phyloP scores from a whole-genome alignment of 2,113 vertebrate species.

The Ptychochromis oligacanthus region DNA sequence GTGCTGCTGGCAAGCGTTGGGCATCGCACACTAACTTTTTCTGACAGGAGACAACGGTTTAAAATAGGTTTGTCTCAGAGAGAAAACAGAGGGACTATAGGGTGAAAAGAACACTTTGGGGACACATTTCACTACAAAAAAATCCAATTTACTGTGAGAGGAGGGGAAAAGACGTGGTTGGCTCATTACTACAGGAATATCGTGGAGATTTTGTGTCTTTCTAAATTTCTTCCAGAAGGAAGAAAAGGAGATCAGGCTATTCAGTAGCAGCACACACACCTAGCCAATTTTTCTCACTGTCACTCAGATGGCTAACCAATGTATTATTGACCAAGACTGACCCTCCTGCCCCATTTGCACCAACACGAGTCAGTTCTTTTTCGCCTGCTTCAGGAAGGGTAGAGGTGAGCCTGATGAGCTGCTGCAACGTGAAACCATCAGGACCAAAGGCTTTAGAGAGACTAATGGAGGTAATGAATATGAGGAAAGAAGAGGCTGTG shows the following conservation, averaged over 20 bases:
- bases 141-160: not conserved
- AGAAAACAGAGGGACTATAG: not conserved
- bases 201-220: not conserved
- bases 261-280: not conserved
- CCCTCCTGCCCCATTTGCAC: not conserved
- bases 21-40: conserved; percentile 35
- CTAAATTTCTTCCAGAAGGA: not conserved
- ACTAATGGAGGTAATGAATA: not conserved
- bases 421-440: not conserved
- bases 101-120: not conserved
- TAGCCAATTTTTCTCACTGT: not conserved
- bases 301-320: not conserved
- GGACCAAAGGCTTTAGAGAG: too few relatives aligned
- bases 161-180: not conserved
- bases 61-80: conserved; percentile 43
- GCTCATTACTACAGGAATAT: not conserved
- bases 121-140: conserved; percentile 3
- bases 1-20: not conserved
- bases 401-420: not conserved
- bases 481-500: not conserved
- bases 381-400: not conserved
- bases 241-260: not conserved
- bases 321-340: not conserved
- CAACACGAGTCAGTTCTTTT: not conserved
- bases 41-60: conserved; percentile 47